phyloP scores from a whole-genome alignment of 2,888 invertebrate species.

The Prosapia bicincta region DNA sequence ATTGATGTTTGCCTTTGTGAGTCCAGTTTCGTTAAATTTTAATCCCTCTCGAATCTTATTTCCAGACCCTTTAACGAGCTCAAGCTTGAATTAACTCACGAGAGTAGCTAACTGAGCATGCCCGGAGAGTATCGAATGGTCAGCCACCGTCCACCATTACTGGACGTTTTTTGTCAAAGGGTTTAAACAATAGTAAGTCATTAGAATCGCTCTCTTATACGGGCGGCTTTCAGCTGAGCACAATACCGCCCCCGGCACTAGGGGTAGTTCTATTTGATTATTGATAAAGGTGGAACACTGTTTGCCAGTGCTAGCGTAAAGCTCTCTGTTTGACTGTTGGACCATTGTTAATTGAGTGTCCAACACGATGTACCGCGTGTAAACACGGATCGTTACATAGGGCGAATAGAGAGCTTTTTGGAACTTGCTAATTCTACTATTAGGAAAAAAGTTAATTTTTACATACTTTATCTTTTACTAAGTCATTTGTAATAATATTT shows the following conservation, averaged over 20 bases:
- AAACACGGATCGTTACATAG: neutral
- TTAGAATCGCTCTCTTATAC: neutral
- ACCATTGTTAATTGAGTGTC: neutral
- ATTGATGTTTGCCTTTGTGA: no score
- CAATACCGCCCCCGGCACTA: neutral
- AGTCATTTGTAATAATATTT: no score
- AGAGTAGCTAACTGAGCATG: neutral
- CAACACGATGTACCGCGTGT: neutral
- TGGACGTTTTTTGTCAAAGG: neutral
- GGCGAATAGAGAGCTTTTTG: neutral
- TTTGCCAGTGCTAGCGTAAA: neutral
- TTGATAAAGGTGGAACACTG: neutral
- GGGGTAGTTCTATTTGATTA: neutral
- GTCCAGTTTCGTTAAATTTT: no score
- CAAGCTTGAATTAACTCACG: neutral
- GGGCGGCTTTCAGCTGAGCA: neutral
- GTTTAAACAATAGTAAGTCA: slow-evolving; percentile 2
- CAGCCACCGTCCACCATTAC: neutral
- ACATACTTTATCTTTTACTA: no score
- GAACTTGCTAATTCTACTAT: neutral
- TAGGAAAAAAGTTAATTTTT: no score
- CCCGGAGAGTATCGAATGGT: neutral
- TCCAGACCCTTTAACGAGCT: no score
- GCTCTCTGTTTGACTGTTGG: neutral
- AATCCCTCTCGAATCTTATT: no score